Percentiles rank a stretch among this genome's conserved stretches.
Conservation (phyloP, 2,113 vertebrate genomes). For the Melanotaenia duboulayi region DNA sequence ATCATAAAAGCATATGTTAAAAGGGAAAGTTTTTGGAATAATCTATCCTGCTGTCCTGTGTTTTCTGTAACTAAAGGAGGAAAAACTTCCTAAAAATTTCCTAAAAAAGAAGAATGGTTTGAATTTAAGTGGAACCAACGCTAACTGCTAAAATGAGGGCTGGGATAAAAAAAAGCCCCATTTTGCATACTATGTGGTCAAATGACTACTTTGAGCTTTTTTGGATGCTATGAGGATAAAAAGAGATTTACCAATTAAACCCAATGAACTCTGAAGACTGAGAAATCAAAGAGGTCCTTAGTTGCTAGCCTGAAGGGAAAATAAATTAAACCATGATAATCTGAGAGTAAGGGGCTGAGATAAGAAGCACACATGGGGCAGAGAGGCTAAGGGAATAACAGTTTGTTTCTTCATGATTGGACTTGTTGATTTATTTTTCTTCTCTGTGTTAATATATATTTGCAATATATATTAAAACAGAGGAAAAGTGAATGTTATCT, state of each 20-base stretch:
- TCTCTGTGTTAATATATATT: background rate
- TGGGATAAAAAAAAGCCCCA: too few species aligned
- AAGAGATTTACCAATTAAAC: too few species aligned
- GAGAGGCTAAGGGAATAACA: background rate
- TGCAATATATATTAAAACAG: too few species aligned
- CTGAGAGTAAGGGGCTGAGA: background rate
- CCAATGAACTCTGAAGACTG: background rate
- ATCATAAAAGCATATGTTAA: too few species aligned
- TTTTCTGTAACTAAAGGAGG: background rate
- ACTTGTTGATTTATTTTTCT: background rate
- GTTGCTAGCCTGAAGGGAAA: background rate
- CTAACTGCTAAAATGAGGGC: background rate
- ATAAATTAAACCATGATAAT: background rate
- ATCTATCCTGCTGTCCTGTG: too few species aligned
- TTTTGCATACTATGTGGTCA: too few species aligned
- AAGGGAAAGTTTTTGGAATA: too few species aligned
- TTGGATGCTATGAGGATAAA: too few species aligned
- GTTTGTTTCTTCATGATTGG: background rate
- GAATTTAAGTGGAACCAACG: background rate
- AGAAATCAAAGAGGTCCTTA: background rate
- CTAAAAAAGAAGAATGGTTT: background rate
- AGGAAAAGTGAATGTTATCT: background rate
- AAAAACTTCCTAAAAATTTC: background rate
- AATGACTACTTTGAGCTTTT: too few species aligned
- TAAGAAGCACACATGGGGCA: background rate